Conservation (phyloP, 2,113 vertebrate genomes). For the Datnioides undecimradiatus region DNA sequence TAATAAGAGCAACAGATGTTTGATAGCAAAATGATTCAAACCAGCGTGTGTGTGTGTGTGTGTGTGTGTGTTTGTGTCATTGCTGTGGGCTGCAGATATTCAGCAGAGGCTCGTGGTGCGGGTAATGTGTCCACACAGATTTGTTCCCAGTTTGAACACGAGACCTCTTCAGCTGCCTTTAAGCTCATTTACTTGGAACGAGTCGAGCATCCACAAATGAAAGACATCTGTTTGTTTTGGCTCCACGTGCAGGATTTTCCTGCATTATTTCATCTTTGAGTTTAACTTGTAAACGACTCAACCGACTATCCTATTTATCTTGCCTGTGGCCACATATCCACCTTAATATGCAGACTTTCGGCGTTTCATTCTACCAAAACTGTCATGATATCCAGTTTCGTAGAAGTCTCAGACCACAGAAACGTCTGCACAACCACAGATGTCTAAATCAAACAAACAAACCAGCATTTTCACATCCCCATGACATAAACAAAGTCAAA, state of each 20-base stretch:
- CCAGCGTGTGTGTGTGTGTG: conserved; percentile 13
- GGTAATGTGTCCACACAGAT: conserved; percentile 16
- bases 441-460: neutral
- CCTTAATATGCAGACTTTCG: neutral
- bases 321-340: neutral
- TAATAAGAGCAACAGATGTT: conserved; percentile 35
- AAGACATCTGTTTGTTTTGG: conserved; percentile 28
- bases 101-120: conserved; percentile 23
- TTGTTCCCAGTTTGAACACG: conserved; percentile 20
- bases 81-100: conserved; percentile 2
- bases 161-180: neutral
- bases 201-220: conserved; percentile 3
- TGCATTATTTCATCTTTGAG: neutral
- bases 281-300: no score
- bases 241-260: neutral
- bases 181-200: conserved; percentile 18
- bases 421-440: neutral
- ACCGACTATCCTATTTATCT: neutral
- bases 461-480: neutral
- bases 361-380: no score
- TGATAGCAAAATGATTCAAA: conserved; percentile 16
- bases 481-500: no score
- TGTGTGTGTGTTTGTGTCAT: conserved; percentile 5
- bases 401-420: neutral
- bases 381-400: neutral